Evolutionary conservation across 2,113 vertebrate species (phyloP), one percentile per base, ranked within the genome.

Genomic region (Camelus dromedarius): DNA sequence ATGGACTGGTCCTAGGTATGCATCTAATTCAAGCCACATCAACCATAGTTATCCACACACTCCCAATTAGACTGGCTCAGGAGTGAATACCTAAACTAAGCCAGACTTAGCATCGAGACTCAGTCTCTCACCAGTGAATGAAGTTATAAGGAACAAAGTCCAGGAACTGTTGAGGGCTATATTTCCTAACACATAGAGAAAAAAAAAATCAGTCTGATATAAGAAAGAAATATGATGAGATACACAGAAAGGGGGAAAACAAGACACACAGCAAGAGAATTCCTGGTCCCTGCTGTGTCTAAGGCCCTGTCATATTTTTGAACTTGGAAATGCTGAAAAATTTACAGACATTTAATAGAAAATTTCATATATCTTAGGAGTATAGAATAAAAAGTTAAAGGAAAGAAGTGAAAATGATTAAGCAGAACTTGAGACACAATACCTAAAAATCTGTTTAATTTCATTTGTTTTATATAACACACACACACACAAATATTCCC

Each of bases 381-480:
- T 89, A 96, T 14, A 93, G n/a, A 87, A 67, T 54, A 30, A 95
- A 87, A 87, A 60, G 54, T 66, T 84, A 73, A 60, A 91, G 16
- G 19, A 64, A 19, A 69, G 70, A 46, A 69, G 48, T 8, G 28
- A 82, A 82, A 83, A 84, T 12, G 6, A 91, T 62, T 82, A 83
- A 87, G 54, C 28, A 79, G 46, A 95, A 88, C 32, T 18, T 67
- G 12, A 94, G n/a, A 86, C 62, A 69, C 20, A 69, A 15, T 62
- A 92, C 48, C 35, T 92, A 92, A 89, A 89, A 76, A 89, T 50
- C 35, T 86, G 22, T 50, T 81, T 75, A 35, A 91, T 64, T 30
- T 9, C 58, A 46, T 75, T 89, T 94, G 20, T 85, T 97, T 96
- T 70, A 87, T 16, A 19, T 73, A 96, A 82, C 12, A 83, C 26